Conservation (phyloP, 1,140 invertebrate genomes). For the Palaemon carinicauda region DNA sequence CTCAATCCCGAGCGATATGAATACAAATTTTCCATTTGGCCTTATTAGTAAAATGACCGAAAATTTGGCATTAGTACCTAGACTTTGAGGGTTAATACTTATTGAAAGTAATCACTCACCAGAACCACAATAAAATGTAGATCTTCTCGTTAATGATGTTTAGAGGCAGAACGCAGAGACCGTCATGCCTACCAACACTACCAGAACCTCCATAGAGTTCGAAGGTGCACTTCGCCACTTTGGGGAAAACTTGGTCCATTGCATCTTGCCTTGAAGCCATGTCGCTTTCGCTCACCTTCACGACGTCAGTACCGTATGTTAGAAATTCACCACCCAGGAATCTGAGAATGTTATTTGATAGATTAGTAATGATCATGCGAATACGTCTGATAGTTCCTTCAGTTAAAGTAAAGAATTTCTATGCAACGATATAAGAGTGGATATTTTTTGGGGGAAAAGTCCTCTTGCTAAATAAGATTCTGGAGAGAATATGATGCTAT, state of each 20-base stretch:
- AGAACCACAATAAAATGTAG: constrained; percentile 95
- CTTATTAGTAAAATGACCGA: too few relatives aligned
- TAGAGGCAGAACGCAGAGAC: constrained; percentile 86
- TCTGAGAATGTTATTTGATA: not conserved
- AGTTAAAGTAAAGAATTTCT: too few relatives aligned
- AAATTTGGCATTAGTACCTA: too few relatives aligned
- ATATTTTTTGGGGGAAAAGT: too few relatives aligned
- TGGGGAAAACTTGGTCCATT: constrained; percentile 85
- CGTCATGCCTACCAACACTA: constrained; percentile 86
- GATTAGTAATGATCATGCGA: too few relatives aligned
- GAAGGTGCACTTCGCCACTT: constrained; percentile 86
- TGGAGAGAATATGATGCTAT: too few relatives aligned
- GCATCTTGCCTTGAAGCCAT: constrained; percentile 84
- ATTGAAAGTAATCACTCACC: constrained; percentile 69
- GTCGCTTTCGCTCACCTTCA: constrained; percentile 85
- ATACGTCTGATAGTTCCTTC: not conserved
- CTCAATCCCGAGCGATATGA: too few relatives aligned
- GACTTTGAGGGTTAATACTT: too few relatives aligned
- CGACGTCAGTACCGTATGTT: constrained; percentile 84
- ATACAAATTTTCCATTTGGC: too few relatives aligned
- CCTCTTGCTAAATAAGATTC: too few relatives aligned
- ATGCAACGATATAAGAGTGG: too few relatives aligned
- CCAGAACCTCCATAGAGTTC: constrained; percentile 73
- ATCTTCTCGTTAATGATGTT: constrained; percentile 97
- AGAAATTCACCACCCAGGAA: constrained; percentile 74